Evolutionary conservation across 2,797 vertebrate species (phyloP).

Genomic region (Astyanax mexicanus): DNA sequence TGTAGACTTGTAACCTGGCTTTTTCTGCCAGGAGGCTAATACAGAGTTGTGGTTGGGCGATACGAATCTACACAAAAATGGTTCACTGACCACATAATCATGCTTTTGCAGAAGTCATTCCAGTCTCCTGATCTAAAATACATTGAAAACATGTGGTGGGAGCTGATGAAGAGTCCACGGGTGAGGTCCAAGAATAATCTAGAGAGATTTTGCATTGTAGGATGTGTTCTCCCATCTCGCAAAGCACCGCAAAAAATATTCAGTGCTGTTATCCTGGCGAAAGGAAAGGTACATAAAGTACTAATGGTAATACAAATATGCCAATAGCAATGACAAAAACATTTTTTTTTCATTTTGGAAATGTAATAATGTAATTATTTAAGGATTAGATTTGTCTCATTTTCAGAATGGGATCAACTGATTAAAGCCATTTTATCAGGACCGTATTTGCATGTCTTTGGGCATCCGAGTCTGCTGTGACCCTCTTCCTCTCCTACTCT

Average conservation of each 20-base stretch:
- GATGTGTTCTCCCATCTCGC: conserved; percentile 1
- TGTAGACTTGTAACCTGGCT: no score
- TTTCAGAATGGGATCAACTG: background rate
- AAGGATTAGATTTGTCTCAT: background rate
- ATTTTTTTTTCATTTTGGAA: background rate
- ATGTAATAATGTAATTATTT: background rate
- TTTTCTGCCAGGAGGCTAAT: background rate
- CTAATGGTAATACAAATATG: background rate
- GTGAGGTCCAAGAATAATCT: background rate
- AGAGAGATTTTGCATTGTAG: background rate
- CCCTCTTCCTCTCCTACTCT: background rate
- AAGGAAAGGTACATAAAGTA: background rate
- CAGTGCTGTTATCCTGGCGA: background rate
- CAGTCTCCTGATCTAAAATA: background rate
- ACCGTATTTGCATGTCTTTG: background rate
- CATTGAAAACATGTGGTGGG: background rate
- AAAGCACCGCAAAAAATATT: background rate
- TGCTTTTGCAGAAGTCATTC: background rate
- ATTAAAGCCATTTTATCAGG: no score
- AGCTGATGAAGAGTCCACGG: background rate
- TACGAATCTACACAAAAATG: background rate
- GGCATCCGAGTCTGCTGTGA: background rate
- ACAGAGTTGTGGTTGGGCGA: background rate
- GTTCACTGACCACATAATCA: background rate
- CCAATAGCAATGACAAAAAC: no score